phyloP scores from a whole-genome alignment of 1,140 invertebrate species.

The Bombyx mandarina region DNA sequence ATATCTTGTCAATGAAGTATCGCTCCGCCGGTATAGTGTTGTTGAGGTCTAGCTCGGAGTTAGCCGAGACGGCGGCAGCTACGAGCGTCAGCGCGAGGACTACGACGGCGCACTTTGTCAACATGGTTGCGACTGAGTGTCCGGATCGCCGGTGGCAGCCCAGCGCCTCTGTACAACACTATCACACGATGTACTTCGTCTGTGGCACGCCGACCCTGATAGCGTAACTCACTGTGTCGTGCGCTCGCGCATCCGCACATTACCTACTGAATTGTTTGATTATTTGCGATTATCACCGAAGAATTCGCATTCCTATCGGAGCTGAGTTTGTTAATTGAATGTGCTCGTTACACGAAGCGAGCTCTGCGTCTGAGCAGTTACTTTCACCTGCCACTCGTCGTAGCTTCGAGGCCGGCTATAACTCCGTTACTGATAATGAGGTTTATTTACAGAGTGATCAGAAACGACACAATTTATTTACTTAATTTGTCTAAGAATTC shows the following conservation, averaged over 20 bases:
- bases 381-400: conserved; percentile 53
- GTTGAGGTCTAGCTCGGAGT: conserved; percentile 22
- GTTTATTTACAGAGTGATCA: conserved; percentile 28
- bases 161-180: conserved; percentile 43
- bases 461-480: not conserved
- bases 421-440: conserved; percentile 58
- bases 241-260: conserved; percentile 22
- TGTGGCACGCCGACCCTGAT: conserved; percentile 28
- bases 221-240: conserved; percentile 24
- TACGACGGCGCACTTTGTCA: conserved; percentile 35
- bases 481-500: not conserved
- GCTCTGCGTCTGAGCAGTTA: conserved; percentile 48
- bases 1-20: conserved; percentile 71
- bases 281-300: conserved; percentile 39
- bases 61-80: conserved; percentile 17
- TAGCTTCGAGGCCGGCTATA: conserved; percentile 47
- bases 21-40: conserved; percentile 50
- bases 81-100: conserved; percentile 30
- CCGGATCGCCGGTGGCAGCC: conserved; percentile 32
- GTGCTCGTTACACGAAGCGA: conserved; percentile 38
- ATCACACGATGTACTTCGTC: conserved; percentile 31
- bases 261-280: conserved; percentile 40
- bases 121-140: conserved; percentile 42
- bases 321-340: conserved; percentile 11
- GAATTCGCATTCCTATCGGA: conserved; percentile 26